Conservation (phyloP, 2,113 vertebrate genomes). For the Cebidichthys violaceus region DNA sequence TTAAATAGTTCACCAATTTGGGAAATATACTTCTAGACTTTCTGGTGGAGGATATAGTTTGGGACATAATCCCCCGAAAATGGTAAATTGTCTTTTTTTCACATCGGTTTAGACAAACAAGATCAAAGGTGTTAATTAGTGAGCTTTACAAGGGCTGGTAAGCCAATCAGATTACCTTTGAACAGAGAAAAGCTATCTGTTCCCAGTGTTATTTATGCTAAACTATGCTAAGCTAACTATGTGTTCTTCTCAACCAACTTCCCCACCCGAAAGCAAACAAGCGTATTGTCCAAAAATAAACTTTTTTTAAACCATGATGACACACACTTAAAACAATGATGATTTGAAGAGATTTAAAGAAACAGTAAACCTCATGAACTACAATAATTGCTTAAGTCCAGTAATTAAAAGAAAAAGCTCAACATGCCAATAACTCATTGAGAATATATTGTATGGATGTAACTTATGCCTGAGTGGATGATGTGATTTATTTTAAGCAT, state of each 20-base stretch:
- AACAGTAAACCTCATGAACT: not conserved
- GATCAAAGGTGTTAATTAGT: no score
- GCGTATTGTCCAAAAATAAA: not conserved
- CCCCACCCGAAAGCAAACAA: not conserved
- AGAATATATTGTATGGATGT: slow-evolving; percentile 19
- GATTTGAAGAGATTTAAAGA: slow-evolving; percentile 1
- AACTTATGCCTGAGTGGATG: slow-evolving; percentile 22
- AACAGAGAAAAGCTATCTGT: not conserved
- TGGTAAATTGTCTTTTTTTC: not conserved
- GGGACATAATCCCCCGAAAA: not conserved
- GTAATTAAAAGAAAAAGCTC: not conserved
- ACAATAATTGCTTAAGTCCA: not conserved
- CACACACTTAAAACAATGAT: not conserved
- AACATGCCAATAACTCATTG: not conserved
- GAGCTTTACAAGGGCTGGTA: no score
- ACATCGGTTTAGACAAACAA: not conserved
- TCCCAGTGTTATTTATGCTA: not conserved
- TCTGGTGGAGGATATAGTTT: not conserved
- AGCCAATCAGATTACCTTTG: not conserved
- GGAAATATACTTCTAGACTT: not conserved
- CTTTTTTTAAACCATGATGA: not conserved
- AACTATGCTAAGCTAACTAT: not conserved
- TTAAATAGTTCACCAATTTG: not conserved
- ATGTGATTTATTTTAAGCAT: not conserved
- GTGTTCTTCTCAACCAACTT: not conserved